Conservation (phyloP, 2,888 invertebrate species). For the Drosophila cognata region DNA sequence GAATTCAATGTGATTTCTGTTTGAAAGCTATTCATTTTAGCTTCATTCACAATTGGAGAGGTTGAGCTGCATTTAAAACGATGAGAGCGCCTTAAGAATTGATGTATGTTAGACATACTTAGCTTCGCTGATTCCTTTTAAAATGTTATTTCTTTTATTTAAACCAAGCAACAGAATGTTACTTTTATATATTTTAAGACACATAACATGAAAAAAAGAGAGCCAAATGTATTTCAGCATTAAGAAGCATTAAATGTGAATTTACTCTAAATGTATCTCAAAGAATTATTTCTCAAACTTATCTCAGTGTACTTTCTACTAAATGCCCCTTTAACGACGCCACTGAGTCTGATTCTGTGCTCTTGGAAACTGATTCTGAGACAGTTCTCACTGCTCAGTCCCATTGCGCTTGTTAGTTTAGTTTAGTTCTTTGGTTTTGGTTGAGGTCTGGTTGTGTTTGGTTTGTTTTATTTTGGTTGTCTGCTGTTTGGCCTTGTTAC, state of each 20-base stretch:
- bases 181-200: background rate
- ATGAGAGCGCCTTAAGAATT: background rate
- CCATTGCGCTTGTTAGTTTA: conserved; percentile 64
- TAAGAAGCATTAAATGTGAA: background rate
- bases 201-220: background rate
- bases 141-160: no score
- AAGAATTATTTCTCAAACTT: background rate
- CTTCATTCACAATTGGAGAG: background rate
- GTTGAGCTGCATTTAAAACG: background rate
- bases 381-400: conserved; percentile 14
- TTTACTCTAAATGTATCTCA: background rate
- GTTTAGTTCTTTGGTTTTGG: conserved; percentile 58
- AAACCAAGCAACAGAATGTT: background rate
- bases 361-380: conserved; percentile 28
- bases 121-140: background rate
- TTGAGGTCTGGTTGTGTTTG: conserved; percentile 30
- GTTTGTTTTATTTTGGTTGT: conserved; percentile 18
- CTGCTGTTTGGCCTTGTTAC: conserved; percentile 24
- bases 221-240: background rate
- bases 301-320: background rate
- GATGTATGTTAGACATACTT: background rate
- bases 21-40: background rate
- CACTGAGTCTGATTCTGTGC: conserved; percentile 33
- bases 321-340: conserved; percentile 12
- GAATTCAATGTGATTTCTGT: background rate